Conservation (phyloP, 1,140 invertebrate species). For the Thaumetopoea pityocampa region DNA sequence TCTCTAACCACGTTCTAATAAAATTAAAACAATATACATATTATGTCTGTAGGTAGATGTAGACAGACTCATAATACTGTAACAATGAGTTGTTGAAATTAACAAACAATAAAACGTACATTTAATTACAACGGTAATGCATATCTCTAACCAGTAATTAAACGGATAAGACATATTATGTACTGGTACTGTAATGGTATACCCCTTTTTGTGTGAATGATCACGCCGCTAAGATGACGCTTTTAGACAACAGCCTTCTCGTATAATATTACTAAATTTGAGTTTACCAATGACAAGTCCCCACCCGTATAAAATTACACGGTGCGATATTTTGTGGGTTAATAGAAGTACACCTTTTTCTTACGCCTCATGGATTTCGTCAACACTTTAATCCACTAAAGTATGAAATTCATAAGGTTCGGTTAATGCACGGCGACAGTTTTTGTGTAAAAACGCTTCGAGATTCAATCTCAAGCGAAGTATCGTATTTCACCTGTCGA, state of each 20-base stretch:
- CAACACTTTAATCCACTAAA: slow-evolving; percentile 42
- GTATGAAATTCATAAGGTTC: slow-evolving; percentile 56
- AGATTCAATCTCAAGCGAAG: slow-evolving; percentile 28
- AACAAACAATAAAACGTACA: too few species aligned
- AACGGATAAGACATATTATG: slow-evolving; percentile 1
- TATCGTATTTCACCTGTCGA: slow-evolving; percentile 45
- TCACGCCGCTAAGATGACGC: slow-evolving; percentile 30
- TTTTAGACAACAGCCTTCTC: slow-evolving; percentile 27
- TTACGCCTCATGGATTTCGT: slow-evolving; percentile 44
- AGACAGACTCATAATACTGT: too few species aligned
- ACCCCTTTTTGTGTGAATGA: slow-evolving; percentile 27
- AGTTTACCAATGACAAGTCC: slow-evolving; percentile 63
- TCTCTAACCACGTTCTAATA: too few species aligned
- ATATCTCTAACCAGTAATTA: not conserved
- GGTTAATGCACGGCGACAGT: slow-evolving; percentile 53
- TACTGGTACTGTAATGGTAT: not conserved
- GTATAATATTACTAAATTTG: slow-evolving; percentile 59
- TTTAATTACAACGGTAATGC: not conserved
- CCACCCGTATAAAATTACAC: slow-evolving; percentile 56
- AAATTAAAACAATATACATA: too few species aligned
- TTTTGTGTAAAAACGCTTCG: slow-evolving; percentile 52
- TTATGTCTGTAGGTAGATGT: too few species aligned
- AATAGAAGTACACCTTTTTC: slow-evolving; percentile 55
- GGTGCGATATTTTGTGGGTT: slow-evolving; percentile 50
- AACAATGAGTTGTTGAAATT: too few species aligned